Evolutionary conservation across 2,113 vertebrate genomes (phyloP).

Genomic region (Chamaea fasciata): DNA sequence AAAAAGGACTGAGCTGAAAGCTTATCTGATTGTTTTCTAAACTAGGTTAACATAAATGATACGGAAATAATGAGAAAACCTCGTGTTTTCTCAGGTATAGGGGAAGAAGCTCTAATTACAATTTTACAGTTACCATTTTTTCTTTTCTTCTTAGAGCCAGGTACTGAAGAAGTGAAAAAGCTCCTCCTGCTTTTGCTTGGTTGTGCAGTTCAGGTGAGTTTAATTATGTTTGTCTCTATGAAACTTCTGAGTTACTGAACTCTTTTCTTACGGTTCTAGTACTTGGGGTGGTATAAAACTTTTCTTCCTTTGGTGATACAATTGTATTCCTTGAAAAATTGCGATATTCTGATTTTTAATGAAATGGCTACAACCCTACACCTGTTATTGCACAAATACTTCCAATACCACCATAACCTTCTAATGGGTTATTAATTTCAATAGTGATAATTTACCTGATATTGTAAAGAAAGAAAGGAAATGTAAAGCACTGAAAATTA

Average conservation of each 20-base stretch:
- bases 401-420: background rate
- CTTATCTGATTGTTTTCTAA: background rate
- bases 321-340: background rate
- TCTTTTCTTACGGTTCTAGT: background rate
- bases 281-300: background rate
- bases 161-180: slow-evolving; percentile 92
- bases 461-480: background rate
- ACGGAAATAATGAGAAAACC: background rate
- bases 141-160: slow-evolving; percentile 80
- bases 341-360: background rate
- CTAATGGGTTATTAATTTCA: background rate
- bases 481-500: background rate
- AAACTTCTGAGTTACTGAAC: background rate
- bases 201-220: slow-evolving; percentile 94
- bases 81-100: background rate
- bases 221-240: background rate
- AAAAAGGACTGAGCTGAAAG: background rate
- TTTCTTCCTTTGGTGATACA: background rate
- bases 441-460: background rate
- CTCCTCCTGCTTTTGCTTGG: slow-evolving; percentile 90
- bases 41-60: background rate
- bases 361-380: background rate
- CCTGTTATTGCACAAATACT: background rate
- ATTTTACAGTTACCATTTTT: background rate
- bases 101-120: background rate